A percentile compares a stretch with the other conserved stretches of the same genome.
Conservation (phyloP, 2,113 vertebrate species). For the Patagioenas fasciata region DNA sequence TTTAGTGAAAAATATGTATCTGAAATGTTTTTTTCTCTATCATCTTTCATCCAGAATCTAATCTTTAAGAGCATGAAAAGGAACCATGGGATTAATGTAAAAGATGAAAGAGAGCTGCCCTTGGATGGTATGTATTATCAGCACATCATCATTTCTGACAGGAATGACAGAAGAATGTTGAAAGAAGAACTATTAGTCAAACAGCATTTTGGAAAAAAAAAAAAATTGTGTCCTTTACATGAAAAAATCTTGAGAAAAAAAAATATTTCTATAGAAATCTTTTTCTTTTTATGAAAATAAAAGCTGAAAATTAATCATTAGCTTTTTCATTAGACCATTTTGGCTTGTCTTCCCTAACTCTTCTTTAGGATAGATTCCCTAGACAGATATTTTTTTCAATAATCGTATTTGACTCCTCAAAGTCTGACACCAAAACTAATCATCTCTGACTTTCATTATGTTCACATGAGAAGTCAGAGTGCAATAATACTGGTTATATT, state of each 20-base stretch:
- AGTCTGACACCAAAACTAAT: not conserved
- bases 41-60: not conserved
- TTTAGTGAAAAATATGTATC: not conserved
- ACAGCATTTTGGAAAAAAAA: not conserved
- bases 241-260: rapidly evolving
- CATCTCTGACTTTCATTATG: not conserved
- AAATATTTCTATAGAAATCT: rapidly evolving
- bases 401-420: not conserved
- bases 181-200: not conserved
- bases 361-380: not conserved
- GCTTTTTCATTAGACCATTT: not conserved
- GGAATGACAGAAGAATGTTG: not conserved
- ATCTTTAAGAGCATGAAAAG: not conserved
- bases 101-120: not conserved
- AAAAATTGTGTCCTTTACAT: not conserved
- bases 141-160: not conserved
- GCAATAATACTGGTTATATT: not conserved
- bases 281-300: not conserved
- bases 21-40: not conserved
- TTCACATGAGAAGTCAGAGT: not conserved
- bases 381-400: not conserved
- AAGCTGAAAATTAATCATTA: not conserved
- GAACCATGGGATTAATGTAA: not conserved
- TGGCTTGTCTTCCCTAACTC: not conserved
- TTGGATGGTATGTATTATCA: not conserved